phyloP scores from a whole-genome alignment of 2,113 vertebrate species.

The Picathartes gymnocephalus region DNA sequence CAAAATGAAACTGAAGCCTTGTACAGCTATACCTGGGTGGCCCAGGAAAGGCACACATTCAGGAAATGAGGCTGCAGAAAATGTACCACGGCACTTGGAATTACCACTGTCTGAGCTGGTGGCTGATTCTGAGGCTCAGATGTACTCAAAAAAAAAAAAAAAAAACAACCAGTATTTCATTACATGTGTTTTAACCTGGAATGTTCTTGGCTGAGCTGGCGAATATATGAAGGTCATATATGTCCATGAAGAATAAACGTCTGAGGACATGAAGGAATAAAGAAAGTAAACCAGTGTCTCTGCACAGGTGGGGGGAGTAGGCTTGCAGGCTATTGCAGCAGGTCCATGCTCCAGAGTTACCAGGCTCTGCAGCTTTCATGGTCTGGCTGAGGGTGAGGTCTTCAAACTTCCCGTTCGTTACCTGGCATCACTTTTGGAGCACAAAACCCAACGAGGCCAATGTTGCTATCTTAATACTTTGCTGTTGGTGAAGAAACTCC shows the following conservation, averaged over 20 bases:
- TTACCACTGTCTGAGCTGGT: neutral
- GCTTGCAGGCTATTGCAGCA: neutral
- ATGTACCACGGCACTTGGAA: neutral
- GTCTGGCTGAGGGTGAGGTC: neutral
- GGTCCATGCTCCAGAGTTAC: neutral
- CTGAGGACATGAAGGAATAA: neutral
- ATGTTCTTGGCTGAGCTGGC: neutral
- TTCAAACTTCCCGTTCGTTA: neutral
- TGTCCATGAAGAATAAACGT: neutral
- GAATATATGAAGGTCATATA: neutral
- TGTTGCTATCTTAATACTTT: rapidly evolving
- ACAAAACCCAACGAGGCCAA: neutral
- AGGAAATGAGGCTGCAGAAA: neutral
- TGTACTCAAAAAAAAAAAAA: neutral
- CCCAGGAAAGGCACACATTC: neutral
- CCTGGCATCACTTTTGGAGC: neutral
- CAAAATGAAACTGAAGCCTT: neutral
- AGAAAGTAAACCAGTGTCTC: neutral
- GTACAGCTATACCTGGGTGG: neutral
- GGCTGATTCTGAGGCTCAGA: neutral
- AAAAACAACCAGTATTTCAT: neutral
- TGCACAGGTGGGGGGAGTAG: neutral
- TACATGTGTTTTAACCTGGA: neutral
- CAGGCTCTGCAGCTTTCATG: neutral
- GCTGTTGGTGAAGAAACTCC: neutral